Evolutionary conservation across 2,113 vertebrate genomes (phyloP), one percentile per base, ranked within the genome.

Genomic region (Hirundichthys speculiger): DNA sequence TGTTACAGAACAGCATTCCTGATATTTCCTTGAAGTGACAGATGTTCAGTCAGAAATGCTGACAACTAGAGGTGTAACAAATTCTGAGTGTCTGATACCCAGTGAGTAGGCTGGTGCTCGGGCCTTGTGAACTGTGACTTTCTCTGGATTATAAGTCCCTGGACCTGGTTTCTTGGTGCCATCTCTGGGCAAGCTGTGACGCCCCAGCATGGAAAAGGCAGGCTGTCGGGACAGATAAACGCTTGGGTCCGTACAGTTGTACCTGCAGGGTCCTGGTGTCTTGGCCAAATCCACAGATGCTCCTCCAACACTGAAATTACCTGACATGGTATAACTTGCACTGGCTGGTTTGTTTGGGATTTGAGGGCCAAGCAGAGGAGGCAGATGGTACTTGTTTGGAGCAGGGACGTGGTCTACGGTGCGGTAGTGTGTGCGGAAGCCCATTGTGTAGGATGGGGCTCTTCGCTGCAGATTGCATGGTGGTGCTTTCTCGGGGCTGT

Each of bases 301-400:
- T 2, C 93, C 88, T 4, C 83, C 80, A 0, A 73, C 65, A 21
- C 78, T 69, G 4, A 74, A 89, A 49, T 85, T 82, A 1, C 89
- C 91, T 3, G 86, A 88, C 41, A 92, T 90, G 0, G 92, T 92
- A 80, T 92, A 94, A 49, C 92, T 91, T 18, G 95, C 93, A 39
- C 94, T 94, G 64, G 93, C 90, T 7, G 86, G 80, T 52, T 95
- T 94, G 59, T 80, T 87, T 25, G 91, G 87, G 39, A 93, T 64
- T 34, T 86, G 87, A 5, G 94, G 75, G 2, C 95, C 94, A 80
- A 95, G 87, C 4, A 95, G 90, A 0, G 93, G 79, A 2, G 95
- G 95, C 19, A 96, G 90, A 16, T 68, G 85, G 73, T 96, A 96
- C 65, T 90, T 89, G 59, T 96, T 96, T 0, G 95, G 94, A 40